Conservation (phyloP, 2,888 invertebrate genomes). For the Endomychus coccineus region DNA sequence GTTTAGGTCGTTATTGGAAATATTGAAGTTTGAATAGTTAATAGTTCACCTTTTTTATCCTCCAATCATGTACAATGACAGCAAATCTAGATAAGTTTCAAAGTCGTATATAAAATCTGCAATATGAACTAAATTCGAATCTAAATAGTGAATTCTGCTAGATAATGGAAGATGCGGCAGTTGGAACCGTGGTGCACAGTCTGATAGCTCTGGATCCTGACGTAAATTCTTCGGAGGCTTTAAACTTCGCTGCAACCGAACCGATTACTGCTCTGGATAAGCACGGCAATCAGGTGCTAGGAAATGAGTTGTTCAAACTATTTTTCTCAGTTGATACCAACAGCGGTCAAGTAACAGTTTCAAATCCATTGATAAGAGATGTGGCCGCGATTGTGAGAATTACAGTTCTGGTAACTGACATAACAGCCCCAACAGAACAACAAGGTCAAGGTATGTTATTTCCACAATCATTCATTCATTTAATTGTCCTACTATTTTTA, state of each 20-base stretch:
- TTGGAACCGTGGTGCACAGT: slow-evolving; percentile 64
- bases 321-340: slow-evolving; percentile 59
- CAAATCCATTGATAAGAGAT: slow-evolving; percentile 55
- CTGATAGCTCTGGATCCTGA: slow-evolving; percentile 75
- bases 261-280: slow-evolving; percentile 74
- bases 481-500: not conserved
- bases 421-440: slow-evolving; percentile 69
- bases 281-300: slow-evolving; percentile 63
- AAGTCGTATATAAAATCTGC: no score
- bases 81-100: no score
- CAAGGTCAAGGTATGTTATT: slow-evolving; percentile 60
- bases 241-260: slow-evolving; percentile 61
- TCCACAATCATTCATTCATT: not conserved
- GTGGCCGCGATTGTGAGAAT: slow-evolving; percentile 69
- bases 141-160: no score
- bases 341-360: slow-evolving; percentile 58
- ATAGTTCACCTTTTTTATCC: no score
- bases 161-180: slow-evolving; percentile 69
- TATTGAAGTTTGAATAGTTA: no score
- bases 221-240: slow-evolving; percentile 58
- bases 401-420: slow-evolving; percentile 73
- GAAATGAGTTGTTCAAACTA: slow-evolving; percentile 48
- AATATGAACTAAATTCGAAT: no score
- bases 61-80: no score
- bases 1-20: no score